Evolutionary conservation across 2,797 vertebrate genomes (phyloP).

Genomic region (Amblyraja radiata): DNA sequence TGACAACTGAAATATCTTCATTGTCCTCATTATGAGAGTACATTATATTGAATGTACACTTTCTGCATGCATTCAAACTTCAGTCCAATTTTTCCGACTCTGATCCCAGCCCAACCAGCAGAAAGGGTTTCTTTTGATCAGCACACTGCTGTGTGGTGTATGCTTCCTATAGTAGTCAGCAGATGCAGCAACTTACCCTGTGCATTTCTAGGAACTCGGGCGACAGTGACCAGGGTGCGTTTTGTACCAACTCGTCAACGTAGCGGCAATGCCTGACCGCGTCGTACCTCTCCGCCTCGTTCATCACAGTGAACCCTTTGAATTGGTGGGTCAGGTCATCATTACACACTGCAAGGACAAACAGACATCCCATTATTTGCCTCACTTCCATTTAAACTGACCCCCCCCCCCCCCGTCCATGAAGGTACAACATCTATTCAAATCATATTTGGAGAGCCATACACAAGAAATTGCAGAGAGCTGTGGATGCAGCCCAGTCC

Average conservation of each 20-base stretch:
- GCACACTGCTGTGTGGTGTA: background rate
- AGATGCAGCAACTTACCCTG: background rate
- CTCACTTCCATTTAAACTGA: background rate
- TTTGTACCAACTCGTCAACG: conserved; percentile 87
- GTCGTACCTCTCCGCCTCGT: conserved; percentile 86
- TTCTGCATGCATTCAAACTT: too few species aligned
- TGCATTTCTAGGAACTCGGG: conserved; percentile 79
- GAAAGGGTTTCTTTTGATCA: too few species aligned
- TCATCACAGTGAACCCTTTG: conserved; percentile 97
- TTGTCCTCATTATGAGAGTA: too few species aligned
- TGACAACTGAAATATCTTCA: too few species aligned
- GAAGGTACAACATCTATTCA: background rate
- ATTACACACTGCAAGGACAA: conserved; percentile 73
- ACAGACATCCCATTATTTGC: background rate
- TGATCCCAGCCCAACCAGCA: too few species aligned
- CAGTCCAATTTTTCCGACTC: too few species aligned
- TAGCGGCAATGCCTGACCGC: conserved; percentile 91
- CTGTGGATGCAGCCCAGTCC: too few species aligned
- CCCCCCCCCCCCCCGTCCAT: too few species aligned
- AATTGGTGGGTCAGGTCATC: conserved; percentile 90
- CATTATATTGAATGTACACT: too few species aligned
- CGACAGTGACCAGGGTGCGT: conserved; percentile 85
- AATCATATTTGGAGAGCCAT: background rate
- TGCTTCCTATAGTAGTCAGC: background rate
- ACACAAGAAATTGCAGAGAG: too few species aligned